A percentile compares a stretch with the other conserved stretches of the same genome.
Conservation (phyloP, 2,113 vertebrate genomes). For the Thomomys bottae region DNA sequence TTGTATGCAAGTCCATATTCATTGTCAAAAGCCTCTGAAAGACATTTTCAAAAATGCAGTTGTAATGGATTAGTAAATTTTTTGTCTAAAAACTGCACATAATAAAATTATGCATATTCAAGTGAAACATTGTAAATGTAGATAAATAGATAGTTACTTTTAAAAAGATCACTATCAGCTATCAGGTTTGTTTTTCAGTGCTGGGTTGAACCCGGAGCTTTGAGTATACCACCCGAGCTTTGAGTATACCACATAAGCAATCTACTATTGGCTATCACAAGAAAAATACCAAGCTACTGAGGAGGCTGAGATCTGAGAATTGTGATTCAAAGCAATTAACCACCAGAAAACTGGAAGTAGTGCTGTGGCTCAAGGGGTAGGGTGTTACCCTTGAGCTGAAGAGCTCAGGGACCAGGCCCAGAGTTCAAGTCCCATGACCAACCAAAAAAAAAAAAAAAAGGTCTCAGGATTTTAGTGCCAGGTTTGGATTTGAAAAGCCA, state of each 20-base stretch:
- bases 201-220: neutral
- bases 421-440: too few relatives aligned
- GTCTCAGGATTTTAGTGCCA: too few relatives aligned
- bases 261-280: neutral
- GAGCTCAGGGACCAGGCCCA: too few relatives aligned
- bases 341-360: too few relatives aligned
- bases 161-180: too few relatives aligned
- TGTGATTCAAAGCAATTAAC: too few relatives aligned
- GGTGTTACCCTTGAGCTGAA: too few relatives aligned
- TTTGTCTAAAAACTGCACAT: neutral
- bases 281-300: too few relatives aligned
- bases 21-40: slow-evolving; percentile 96
- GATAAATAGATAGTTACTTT: too few relatives aligned
- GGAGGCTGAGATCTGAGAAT: too few relatives aligned
- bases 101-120: neutral
- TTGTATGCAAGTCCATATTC: slow-evolving; percentile 93
- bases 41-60: slow-evolving; percentile 56
- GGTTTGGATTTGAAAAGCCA: too few relatives aligned
- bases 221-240: neutral
- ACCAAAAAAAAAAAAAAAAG: neutral
- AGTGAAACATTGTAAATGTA: neutral
- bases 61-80: neutral
- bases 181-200: neutral
- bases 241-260: neutral
- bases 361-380: too few relatives aligned